Evolutionary conservation across 2,888 invertebrate species (phyloP), one percentile per base, ranked within the genome.

Genomic region (Vanessa cardui): DNA sequence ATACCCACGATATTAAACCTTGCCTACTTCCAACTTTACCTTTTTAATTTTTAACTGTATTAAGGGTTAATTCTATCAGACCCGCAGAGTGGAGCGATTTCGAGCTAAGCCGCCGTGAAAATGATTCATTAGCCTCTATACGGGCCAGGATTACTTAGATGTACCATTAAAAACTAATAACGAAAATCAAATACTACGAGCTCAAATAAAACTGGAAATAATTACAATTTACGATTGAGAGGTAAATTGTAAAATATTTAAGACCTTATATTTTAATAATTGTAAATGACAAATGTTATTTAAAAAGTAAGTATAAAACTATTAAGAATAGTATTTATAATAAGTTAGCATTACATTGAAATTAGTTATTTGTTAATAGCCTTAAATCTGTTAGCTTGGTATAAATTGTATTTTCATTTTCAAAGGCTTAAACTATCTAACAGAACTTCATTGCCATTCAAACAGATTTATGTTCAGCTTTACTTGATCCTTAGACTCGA

Each of bases 41-140:
- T 65, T 64, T 70, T 66, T 47, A 63, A 62, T 56, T 68, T 66
- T 66, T 65, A 70, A 68, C 64, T 50, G 49, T 52, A 67, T 67
- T 67, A 66, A 64, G 68, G 70, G 68, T 68, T 70, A 70, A 72
- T 70, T 64, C 64, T 56, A 61, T 70, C 62, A 58, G 58, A 47
- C 68, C 72, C 72, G 61, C 68, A 64, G 70, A 59, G 61, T 64
- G 31, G 45, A 63, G 63, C 62, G 70, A 66, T 66, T 64, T 64
- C 56, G 63, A 66, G 50, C 44, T 65, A 54, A 64, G 46, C 46
- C 44, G 54, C 54, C 46, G 54, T 65, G 52, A 54, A 65, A 46
- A 65, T 65, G 46, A 60, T 65, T 65, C 60, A 54, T 65, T 65
- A 54, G 63, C 63, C 62, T 39, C 52, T 54, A 69, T 71, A 58